Evolutionary conservation across 2,888 invertebrate genomes (phyloP), one percentile per base, ranked within the genome.

Genomic region (Beris morrisii): DNA sequence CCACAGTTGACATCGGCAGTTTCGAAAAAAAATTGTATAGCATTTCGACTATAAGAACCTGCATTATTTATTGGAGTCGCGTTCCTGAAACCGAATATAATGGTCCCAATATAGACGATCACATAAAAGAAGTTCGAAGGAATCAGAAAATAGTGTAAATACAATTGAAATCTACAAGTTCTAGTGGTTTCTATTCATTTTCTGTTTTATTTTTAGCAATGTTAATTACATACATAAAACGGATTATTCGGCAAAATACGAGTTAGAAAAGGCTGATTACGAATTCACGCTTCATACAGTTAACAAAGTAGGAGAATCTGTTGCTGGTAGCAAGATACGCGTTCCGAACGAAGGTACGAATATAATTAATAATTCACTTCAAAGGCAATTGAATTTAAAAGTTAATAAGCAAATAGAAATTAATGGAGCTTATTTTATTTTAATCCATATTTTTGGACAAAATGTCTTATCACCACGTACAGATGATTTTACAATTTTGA

Each of bases 31-130:
- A 83, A 22, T 78, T 80, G 48, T 83, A 83, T 68, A 82, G 88
- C 70, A 84, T 87, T 65, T 82, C 32, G 22, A 61, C 28, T 30
- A 50, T 38, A 11, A 61, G 43, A 5, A 12, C n/a, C 15, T 61
- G 92, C 52, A 86, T 86, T 76, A 81, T 93, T 31, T 93, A 93
- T 77, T 94, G 93, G 93, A 87, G 90, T 75, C 85, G 88, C 70
- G 84, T 93, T 57, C 85, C 86, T 15, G 83, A 84, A 52, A 84
- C 85, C 75, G 83, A 88, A 72, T 84, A 88, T 73, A 92, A 92
- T 74, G 93, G 92, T 15, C 85, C 86, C 5, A 84, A 89, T 74
- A 91, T 93, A 74, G 83, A 83, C 4, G 93, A 93, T 75, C 82
- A 83, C 70, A 84, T 91, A 13, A 79, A 82, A 44, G 74, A 76